Evolutionary conservation across 2,888 invertebrate species (phyloP), one percentile per base, ranked within the genome.

Genomic region (Aethes cnicana): DNA sequence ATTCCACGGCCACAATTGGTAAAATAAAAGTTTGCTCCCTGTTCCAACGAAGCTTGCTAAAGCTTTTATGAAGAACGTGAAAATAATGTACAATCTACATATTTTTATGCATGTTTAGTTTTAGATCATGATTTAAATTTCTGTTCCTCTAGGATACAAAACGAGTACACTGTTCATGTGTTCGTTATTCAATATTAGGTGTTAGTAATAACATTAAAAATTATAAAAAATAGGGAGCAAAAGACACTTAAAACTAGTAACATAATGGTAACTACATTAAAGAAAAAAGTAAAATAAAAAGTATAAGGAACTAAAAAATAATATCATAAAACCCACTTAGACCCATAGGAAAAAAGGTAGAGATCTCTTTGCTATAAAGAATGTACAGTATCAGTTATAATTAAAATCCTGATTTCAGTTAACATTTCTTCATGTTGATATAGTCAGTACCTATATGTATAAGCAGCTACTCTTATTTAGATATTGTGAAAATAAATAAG

Each of bases 11-110:
- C 64, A 59, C 56, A 59, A 56, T 57, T 57, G 53, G 56, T 47
- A 58, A 59, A 61, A 57, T 58, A 59, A 60, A 60, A 53, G 55
- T 62, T 57, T 53, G 62, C 63, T 63, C 64, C 61, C 58, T 30
- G 50, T 32, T 39, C 25, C 52, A 20, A 39, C 33, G 37, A 33
- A 37, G 32, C 32, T 25, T 17, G 16, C 16, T 12, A n/a, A 16
- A 49, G 20, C 37, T 26, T 37, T 39, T 46, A 52, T 39, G 32
- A 52, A 33, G 46, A 30, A n/a, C n/a, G n/a, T n/a, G n/a, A n/a
- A n/a, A n/a, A n/a, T n/a, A n/a, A n/a, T n/a, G n/a, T n/a, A n/a
- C n/a, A n/a, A n/a, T n/a, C n/a, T n/a, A n/a, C n/a, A n/a, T n/a
- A n/a, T n/a, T n/a, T n/a, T n/a, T n/a, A n/a, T n/a, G n/a, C n/a